These are phyloP conservation scores for Parnassius apollo DNA, from an alignment of 2,888 invertebrate species.

Conservation along the genomic window DNA sequence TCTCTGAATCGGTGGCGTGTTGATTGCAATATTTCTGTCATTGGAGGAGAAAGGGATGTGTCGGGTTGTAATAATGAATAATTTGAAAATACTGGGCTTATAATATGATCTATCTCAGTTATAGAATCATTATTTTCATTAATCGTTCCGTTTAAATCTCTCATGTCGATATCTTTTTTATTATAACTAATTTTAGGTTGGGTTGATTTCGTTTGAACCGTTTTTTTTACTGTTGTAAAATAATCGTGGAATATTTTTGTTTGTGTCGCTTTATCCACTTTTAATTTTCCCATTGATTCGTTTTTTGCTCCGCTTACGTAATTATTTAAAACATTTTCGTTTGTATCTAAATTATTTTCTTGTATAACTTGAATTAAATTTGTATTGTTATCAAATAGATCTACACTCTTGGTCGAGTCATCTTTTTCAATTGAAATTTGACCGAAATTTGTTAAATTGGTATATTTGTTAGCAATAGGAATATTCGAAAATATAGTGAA, in stretches of 20 bases:
- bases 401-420: background rate
- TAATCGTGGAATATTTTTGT: slow-evolving; percentile 67
- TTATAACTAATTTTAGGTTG: background rate
- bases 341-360: slow-evolving; percentile 26
- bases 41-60: slow-evolving; percentile 9
- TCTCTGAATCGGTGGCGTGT: background rate
- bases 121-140: background rate
- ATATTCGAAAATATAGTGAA: background rate
- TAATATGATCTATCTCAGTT: background rate
- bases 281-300: slow-evolving; percentile 61
- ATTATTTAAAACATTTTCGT: slow-evolving; percentile 29
- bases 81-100: slow-evolving; percentile 3
- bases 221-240: slow-evolving; percentile 63
- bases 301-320: slow-evolving; percentile 34
- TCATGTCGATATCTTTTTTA: slow-evolving; percentile 8
- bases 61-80: slow-evolving; percentile 20
- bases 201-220: slow-evolving; percentile 24
- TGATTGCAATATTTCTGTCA: slow-evolving; percentile 11
- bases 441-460: background rate
- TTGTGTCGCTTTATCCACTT: slow-evolving; percentile 62
- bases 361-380: slow-evolving; percentile 1
- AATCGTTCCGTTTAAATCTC: slow-evolving; percentile 13
- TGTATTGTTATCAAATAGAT: background rate
- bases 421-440: background rate
- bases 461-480: background rate